Percentiles rank a stretch among this genome's conserved stretches.
Evolutionary conservation across 2,888 invertebrate species (phyloP).

Genomic region (Colletes collaris): DNA sequence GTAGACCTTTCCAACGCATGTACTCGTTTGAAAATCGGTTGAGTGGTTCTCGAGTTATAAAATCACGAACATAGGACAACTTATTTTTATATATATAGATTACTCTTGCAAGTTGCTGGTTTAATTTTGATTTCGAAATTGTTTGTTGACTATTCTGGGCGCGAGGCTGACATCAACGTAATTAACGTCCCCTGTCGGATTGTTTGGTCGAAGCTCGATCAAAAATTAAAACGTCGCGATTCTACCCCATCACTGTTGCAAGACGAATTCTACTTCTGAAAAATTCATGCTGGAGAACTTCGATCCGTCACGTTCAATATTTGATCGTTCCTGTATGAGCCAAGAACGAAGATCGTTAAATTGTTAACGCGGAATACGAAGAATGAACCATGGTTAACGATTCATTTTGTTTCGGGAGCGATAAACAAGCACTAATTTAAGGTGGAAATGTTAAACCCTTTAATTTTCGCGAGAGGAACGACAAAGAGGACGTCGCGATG

Average conservation of each 20-base stretch:
- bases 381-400: too few species aligned
- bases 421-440: background rate
- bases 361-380: background rate
- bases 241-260: background rate
- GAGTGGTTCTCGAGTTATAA: too few species aligned
- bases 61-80: too few species aligned
- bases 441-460: too few species aligned
- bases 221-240: background rate
- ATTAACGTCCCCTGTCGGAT: constrained; percentile 51
- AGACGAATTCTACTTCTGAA: background rate
- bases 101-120: too few species aligned
- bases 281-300: background rate
- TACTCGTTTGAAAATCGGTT: too few species aligned
- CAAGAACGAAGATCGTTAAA: background rate
- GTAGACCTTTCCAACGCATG: too few species aligned
- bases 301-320: background rate
- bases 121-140: background rate
- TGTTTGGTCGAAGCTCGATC: constrained; percentile 43
- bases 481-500: constrained; percentile 27
- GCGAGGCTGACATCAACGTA: constrained; percentile 1
- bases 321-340: background rate
- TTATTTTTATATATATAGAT: too few species aligned
- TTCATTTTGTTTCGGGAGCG: too few species aligned
- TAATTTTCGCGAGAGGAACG: constrained; percentile 5
- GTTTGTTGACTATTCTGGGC: background rate